Evolutionary conservation across 2,888 invertebrate genomes (phyloP), one percentile per base, ranked within the genome.

Genomic region (Mongoloraphidia duomilia): DNA sequence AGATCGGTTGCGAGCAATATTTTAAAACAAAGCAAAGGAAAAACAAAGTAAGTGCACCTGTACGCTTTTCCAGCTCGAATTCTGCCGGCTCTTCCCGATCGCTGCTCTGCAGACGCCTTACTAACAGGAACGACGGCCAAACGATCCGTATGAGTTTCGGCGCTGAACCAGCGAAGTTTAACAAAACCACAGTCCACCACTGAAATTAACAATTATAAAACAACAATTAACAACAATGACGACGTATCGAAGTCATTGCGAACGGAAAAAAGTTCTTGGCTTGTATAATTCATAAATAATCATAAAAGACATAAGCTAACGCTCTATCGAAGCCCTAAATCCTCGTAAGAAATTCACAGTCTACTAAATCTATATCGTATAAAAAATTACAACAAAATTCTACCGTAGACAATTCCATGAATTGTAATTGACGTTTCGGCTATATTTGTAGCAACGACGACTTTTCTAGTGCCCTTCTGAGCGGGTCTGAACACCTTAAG

Each of bases 401-500:
- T 68, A 90, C 90, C 89, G 66, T 92, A 93, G 34, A 83, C 83
- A 54, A 98, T 82, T 26, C 94, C 94, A 4, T 87, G 83, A 60
- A 97, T 93, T 0, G 97, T 97, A 13, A 97, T 80, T 1, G 95
- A 94, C 0, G 97, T 91, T 68, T 98, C 97, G 0, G 97, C 96
- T 47, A 98, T 88, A 63, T 97, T 97, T 0, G 96, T 97, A 0
- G 96, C 88, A 5, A 97, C 72, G 0, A 98, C 80, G 17, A 96
- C 81, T 69, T 96, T 97, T 34, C 97, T 72, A 0, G 80, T 77
- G 35, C 82, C 82, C 53, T 76, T 76, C 8, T 76, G 72, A 0
- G 81, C 74, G 9, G 71, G 70, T 58, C 83, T 80, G 63, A 95
- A 94, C 1, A 88, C 93, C 61, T 83, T 83, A 50, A 89, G 64